Evolutionary conservation across 1,140 invertebrate genomes (phyloP).

Genomic region (Scylla paramamosain): DNA sequence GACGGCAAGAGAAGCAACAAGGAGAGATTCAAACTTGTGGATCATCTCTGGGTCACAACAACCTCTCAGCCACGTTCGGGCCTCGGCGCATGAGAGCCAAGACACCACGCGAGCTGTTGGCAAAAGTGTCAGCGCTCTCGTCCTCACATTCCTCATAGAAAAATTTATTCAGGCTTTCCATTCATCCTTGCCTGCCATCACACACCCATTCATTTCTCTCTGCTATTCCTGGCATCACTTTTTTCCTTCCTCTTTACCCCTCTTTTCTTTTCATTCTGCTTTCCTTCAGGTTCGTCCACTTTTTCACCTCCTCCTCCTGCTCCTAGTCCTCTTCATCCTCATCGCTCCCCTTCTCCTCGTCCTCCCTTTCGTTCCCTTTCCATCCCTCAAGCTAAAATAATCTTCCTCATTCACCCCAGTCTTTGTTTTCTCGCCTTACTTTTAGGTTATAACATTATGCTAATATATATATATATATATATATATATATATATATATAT

Average conservation of each 20-base stretch:
- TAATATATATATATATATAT: background rate
- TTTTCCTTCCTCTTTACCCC: background rate
- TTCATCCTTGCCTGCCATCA: background rate
- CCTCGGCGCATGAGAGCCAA: too few species aligned
- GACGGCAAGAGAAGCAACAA: too few species aligned
- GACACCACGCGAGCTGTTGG: too few species aligned
- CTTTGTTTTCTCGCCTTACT: too few species aligned
- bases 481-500: background rate
- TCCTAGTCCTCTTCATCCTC: background rate
- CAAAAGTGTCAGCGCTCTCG: background rate
- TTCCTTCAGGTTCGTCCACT: background rate
- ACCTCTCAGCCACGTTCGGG: too few species aligned
- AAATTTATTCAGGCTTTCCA: background rate
- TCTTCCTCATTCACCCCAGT: background rate
- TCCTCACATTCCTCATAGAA: background rate
- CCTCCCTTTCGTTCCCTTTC: background rate
- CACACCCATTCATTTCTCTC: background rate
- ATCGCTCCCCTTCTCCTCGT: background rate
- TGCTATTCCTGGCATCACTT: background rate
- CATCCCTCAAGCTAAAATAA: background rate
- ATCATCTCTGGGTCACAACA: too few species aligned
- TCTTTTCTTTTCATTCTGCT: background rate
- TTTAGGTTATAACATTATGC: background rate
- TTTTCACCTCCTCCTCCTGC: background rate
- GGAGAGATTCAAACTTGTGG: too few species aligned